phyloP scores from a whole-genome alignment of 2,888 invertebrate species.

The Ophraella communa region DNA sequence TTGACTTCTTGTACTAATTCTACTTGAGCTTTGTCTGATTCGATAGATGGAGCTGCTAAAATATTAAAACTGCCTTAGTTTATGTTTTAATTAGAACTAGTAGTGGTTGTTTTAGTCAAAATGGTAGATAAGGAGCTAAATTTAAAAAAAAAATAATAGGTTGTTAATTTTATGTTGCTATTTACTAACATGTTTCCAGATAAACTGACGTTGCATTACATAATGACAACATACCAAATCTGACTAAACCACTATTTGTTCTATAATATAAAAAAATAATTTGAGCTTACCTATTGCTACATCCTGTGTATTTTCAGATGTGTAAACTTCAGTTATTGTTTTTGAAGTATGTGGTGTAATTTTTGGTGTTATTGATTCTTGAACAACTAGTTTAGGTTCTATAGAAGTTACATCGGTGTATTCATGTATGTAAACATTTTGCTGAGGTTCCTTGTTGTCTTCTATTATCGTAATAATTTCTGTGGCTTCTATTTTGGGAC shows the following conservation, averaged over 20 bases:
- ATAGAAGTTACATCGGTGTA: slow-evolving; percentile 38
- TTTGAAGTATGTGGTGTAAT: slow-evolving; percentile 48
- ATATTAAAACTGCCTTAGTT: slow-evolving; percentile 22
- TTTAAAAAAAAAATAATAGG: no score
- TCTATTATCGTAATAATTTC: slow-evolving; percentile 51
- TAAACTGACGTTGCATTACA: no score
- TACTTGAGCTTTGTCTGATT: slow-evolving; percentile 42
- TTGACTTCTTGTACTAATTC: slow-evolving; percentile 47
- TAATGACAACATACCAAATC: neutral
- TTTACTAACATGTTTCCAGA: no score
- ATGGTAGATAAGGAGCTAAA: no score
- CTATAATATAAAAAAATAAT: slow-evolving; percentile 11
- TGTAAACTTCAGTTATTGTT: slow-evolving; percentile 52
- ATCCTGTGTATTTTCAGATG: slow-evolving; percentile 50
- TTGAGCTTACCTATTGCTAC: slow-evolving; percentile 48
- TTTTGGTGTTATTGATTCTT: slow-evolving; percentile 40
- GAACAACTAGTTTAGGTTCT: slow-evolving; percentile 3
- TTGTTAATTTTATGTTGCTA: no score
- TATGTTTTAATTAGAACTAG: neutral
- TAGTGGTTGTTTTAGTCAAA: neutral
- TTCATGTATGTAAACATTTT: slow-evolving; percentile 45
- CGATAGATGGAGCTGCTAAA: slow-evolving; percentile 44
- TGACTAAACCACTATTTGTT: neutral
- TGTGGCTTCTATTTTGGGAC: slow-evolving; percentile 51
- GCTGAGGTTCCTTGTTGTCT: slow-evolving; percentile 48